phyloP scores from a whole-genome alignment of 2,888 invertebrate genomes.

The Gastracanthus pulcherrimus region DNA sequence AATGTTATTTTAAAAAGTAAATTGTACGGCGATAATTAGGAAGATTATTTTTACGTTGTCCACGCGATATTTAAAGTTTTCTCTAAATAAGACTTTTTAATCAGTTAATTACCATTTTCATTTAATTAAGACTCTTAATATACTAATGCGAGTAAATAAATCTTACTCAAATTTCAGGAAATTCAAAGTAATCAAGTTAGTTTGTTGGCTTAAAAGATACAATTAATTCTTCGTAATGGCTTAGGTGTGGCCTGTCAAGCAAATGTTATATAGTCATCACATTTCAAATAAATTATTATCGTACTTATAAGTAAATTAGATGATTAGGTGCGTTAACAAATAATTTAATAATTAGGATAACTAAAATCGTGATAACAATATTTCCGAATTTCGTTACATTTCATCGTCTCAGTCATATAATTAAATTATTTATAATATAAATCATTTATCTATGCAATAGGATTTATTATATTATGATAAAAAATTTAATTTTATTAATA shows the following conservation, averaged over 20 bases:
- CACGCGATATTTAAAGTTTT: not conserved
- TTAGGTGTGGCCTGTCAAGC: constrained; percentile 11
- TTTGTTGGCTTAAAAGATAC: constrained; percentile 6
- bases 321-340: not conserved
- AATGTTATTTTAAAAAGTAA: no score
- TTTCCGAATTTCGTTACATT: no score
- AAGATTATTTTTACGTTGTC: no score
- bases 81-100: not conserved
- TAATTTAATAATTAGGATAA: no score
- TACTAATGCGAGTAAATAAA: not conserved
- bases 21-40: no score
- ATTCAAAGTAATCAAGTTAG: not conserved
- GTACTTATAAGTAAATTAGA: not conserved
- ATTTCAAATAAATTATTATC: not conserved
- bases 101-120: not conserved
- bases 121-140: not conserved
- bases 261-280: not conserved
- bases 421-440: no score
- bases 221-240: constrained; percentile 12
- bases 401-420: no score
- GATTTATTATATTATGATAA: no score
- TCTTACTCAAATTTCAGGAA: not conserved
- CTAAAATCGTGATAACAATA: no score
- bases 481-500: no score
- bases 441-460: no score